These are phyloP conservation scores for Cheilinus undulatus DNA, from an alignment of 2,113 vertebrate genomes.

Conservation along the genomic window DNA sequence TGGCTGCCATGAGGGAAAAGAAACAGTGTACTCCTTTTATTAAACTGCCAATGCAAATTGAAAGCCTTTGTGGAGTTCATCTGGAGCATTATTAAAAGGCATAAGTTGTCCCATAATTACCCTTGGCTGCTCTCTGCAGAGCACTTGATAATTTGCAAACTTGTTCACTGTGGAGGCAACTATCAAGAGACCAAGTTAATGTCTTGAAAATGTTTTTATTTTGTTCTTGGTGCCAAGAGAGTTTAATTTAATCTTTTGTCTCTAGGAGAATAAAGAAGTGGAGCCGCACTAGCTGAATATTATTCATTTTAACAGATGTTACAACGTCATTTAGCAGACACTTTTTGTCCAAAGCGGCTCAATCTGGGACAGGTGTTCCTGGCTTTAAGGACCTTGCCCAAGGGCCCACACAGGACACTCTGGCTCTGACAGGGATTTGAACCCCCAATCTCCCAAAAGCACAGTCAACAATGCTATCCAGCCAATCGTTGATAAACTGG, in stretches of 20 bases:
- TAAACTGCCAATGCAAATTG: conserved; percentile 38
- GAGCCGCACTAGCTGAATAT: neutral
- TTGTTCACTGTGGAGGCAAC: conserved; percentile 44
- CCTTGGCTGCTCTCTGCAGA: conserved; percentile 33
- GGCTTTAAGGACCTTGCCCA: too few species aligned
- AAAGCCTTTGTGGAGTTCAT: conserved; percentile 39
- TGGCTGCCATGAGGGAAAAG: neutral
- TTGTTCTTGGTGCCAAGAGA: conserved; percentile 20
- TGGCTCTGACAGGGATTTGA: too few species aligned
- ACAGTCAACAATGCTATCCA: too few species aligned
- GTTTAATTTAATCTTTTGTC: conserved; percentile 49
- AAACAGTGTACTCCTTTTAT: conserved; percentile 30
- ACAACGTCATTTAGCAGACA: too few species aligned
- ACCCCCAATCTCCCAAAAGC: too few species aligned
- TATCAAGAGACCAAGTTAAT: conserved; percentile 39
- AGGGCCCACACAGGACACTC: too few species aligned
- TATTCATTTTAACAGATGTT: conserved; percentile 3
- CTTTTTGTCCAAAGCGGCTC: too few species aligned
- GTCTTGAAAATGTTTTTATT: conserved; percentile 11
- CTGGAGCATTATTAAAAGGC: conserved; percentile 54
- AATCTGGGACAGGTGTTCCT: too few species aligned
- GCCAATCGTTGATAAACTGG: too few species aligned
- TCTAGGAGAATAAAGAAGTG: conserved; percentile 29
- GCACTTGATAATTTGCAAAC: conserved; percentile 49
- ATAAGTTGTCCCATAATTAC: conserved; percentile 72